Evolutionary conservation across 2,797 vertebrate species (phyloP).

Genomic region (Eulemur rubriventer): DNA sequence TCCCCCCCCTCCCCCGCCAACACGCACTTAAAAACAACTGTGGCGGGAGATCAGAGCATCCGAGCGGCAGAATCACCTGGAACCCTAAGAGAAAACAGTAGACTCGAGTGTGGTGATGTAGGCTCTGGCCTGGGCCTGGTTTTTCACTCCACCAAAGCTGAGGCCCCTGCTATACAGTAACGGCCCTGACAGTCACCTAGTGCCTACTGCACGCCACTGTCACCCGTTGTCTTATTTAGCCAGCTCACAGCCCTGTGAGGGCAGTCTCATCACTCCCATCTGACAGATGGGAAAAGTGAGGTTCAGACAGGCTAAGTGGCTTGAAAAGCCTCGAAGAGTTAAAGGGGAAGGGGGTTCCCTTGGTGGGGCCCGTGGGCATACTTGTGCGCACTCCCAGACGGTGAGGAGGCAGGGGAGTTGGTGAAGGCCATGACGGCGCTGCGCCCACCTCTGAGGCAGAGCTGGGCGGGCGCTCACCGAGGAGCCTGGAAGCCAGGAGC

Average conservation of each 20-base stretch:
- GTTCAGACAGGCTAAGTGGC: neutral
- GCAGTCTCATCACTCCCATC: neutral
- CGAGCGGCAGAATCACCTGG: neutral
- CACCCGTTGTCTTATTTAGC: neutral
- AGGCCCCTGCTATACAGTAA: neutral
- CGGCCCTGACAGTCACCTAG: neutral
- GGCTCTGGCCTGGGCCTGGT: neutral
- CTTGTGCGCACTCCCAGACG: neutral
- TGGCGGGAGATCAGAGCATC: neutral
- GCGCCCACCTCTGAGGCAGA: neutral
- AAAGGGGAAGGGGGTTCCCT: neutral
- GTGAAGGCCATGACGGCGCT: neutral
- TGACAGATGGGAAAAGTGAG: neutral
- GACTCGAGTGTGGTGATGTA: neutral
- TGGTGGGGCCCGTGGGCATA: neutral
- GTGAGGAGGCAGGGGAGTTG: neutral
- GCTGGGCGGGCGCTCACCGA: accelerated
- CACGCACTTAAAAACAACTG: neutral
- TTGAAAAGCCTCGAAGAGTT: accelerated
- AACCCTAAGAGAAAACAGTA: neutral
- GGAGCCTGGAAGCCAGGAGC: neutral
- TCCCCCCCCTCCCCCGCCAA: accelerated
- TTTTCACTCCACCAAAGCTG: accelerated
- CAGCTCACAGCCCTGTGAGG: neutral
- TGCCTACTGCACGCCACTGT: accelerated